These are phyloP conservation scores for Beris morrisii DNA, from an alignment of 2,888 invertebrate species.

Conservation along the genomic window DNA sequence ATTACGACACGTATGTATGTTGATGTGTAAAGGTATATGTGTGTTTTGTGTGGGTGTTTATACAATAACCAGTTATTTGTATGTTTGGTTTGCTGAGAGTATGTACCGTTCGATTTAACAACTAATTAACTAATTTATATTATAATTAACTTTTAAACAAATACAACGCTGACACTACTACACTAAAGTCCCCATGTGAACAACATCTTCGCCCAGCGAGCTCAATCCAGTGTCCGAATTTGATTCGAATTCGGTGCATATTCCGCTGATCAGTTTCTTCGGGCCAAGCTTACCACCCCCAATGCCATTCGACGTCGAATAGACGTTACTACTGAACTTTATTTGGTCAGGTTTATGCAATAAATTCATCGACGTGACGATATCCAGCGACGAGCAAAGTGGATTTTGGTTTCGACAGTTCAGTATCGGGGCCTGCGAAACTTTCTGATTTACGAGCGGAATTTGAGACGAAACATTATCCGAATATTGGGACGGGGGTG, in stretches of 20 bases:
- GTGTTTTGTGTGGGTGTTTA: too few species aligned
- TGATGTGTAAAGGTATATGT: too few species aligned
- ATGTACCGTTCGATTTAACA: neutral
- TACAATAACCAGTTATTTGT: too few species aligned
- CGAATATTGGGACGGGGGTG: conserved; percentile 20
- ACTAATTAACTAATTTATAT: conserved; percentile 4
- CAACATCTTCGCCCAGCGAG: conserved; percentile 39
- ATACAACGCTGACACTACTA: conserved; percentile 18
- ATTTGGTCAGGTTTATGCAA: conserved; percentile 37
- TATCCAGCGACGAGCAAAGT: conserved; percentile 22
- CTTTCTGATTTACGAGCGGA: conserved; percentile 32
- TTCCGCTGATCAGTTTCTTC: conserved; percentile 36
- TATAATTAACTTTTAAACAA: neutral
- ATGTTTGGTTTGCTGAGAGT: too few species aligned
- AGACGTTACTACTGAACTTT: conserved; percentile 27
- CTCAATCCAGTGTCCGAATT: conserved; percentile 41
- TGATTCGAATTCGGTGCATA: conserved; percentile 37
- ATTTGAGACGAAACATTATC: conserved; percentile 6
- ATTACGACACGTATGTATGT: neutral
- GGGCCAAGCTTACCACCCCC: conserved; percentile 34
- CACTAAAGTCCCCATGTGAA: conserved; percentile 41
- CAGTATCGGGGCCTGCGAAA: conserved; percentile 11
- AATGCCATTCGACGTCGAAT: conserved; percentile 1
- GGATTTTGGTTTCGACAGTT: conserved; percentile 29
- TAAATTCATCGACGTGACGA: conserved; percentile 36